These are phyloP conservation scores for Apocrypta bakeri DNA, from an alignment of 1,140 invertebrate genomes.

Conservation along the genomic window DNA sequence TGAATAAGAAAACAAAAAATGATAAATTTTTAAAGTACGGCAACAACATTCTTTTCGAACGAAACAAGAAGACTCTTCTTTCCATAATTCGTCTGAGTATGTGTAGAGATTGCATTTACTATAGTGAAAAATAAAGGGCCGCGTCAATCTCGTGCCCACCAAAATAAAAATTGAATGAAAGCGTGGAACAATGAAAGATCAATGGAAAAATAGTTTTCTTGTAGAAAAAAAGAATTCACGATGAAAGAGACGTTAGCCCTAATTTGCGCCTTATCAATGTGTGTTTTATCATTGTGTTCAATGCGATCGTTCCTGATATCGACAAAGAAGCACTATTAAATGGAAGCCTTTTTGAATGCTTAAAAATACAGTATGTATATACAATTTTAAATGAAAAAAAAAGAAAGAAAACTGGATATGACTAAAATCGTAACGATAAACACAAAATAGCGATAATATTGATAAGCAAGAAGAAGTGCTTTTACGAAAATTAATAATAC, in stretches of 20 bases:
- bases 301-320: background rate
- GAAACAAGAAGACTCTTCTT: background rate
- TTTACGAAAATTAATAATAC: constrained; percentile 62
- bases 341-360: constrained; percentile 16
- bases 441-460: constrained; percentile 60
- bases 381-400: background rate
- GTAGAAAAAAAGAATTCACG: too few relatives aligned
- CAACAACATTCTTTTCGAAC: too few relatives aligned
- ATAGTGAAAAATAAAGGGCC: background rate
- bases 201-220: too few relatives aligned
- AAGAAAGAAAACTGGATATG: background rate
- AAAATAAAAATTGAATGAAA: background rate
- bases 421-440: background rate
- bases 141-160: background rate
- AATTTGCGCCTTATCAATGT: background rate
- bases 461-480: constrained; percentile 74
- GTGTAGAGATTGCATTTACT: background rate
- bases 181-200: too few relatives aligned
- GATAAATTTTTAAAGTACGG: too few relatives aligned
- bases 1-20: background rate
- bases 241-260: background rate
- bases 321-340: background rate
- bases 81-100: constrained; percentile 8
- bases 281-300: background rate
- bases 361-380: constrained; percentile 26